These are phyloP conservation scores for Nothocercus nigrocapillus DNA, from an alignment of 2,113 vertebrate species.

Conservation along the genomic window DNA sequence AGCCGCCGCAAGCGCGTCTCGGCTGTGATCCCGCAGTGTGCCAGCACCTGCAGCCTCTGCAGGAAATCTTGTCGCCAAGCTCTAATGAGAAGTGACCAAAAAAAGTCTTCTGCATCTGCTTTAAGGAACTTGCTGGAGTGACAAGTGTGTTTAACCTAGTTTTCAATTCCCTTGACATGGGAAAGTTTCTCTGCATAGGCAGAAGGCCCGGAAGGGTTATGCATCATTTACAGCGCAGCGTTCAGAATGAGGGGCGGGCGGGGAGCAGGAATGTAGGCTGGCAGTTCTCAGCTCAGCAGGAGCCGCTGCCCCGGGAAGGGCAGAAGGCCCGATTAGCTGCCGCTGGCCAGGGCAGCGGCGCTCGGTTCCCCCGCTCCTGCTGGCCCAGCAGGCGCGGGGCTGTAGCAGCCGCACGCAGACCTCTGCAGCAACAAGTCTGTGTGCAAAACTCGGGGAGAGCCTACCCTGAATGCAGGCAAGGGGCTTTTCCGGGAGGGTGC, in stretches of 20 bases:
- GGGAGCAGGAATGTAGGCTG: not conserved
- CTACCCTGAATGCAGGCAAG: not conserved
- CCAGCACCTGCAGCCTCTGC: not conserved
- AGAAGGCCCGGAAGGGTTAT: constrained; percentile 60
- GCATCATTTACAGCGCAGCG: constrained; percentile 49
- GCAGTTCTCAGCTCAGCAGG: constrained; percentile 36
- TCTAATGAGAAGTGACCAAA: constrained; percentile 16
- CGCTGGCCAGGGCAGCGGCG: not conserved
- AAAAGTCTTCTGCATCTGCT: not conserved
- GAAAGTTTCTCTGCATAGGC: constrained; percentile 32
- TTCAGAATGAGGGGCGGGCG: not conserved
- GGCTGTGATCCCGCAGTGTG: not conserved
- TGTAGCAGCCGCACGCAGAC: not conserved
- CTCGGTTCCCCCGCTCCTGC: not conserved
- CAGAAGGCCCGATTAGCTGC: not conserved
- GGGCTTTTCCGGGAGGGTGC: not conserved
- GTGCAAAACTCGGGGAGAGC: not conserved
- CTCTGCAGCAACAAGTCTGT: not conserved
- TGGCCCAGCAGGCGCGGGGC: not conserved
- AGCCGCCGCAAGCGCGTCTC: not conserved
- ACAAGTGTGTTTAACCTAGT: constrained; percentile 42
- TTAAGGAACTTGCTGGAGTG: not conserved
- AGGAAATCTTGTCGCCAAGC: not conserved
- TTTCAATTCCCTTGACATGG: constrained; percentile 40
- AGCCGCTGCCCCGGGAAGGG: not conserved